A percentile compares a stretch with the other conserved stretches of the same genome.
Evolutionary conservation across 2,113 vertebrate species (phyloP).

Genomic region (Hemichromis elongatus): DNA sequence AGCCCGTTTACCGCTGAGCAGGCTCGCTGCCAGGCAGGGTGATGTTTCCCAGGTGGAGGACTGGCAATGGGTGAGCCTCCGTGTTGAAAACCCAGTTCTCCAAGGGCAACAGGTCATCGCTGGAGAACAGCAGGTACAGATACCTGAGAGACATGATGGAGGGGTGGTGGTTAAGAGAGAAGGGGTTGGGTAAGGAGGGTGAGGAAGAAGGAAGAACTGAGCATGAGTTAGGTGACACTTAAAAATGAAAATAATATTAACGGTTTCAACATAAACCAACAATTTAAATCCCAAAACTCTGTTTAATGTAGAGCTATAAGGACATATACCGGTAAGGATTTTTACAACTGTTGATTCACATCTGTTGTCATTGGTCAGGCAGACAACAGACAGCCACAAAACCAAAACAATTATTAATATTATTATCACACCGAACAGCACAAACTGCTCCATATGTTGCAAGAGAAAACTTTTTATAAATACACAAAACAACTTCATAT

Average conservation of each 20-base stretch:
- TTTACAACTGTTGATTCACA: not conserved
- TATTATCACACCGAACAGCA: not conserved
- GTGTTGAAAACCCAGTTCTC: slow-evolving; percentile 99
- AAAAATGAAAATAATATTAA: not conserved
- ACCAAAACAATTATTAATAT: not conserved
- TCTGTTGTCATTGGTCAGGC: not conserved
- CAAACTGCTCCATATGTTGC: not conserved
- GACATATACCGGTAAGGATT: no score
- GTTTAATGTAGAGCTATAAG: not conserved
- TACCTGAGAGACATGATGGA: slow-evolving; percentile 73
- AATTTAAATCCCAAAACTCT: not conserved
- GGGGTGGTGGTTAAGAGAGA: not conserved
- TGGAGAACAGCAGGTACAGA: slow-evolving; percentile 96
- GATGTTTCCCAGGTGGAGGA: slow-evolving; percentile 91
- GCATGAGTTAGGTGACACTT: not conserved
- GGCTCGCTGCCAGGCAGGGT: slow-evolving; percentile 88
- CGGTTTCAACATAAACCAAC: not conserved
- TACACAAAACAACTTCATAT: not conserved
- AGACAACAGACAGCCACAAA: not conserved
- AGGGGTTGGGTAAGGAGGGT: not conserved
- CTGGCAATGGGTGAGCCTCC: slow-evolving; percentile 93
- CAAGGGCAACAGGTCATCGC: slow-evolving; percentile 91
- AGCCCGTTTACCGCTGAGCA: slow-evolving; percentile 79
- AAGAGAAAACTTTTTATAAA: not conserved
- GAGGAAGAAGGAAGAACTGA: not conserved